phyloP scores from a whole-genome alignment of 1,140 invertebrate species.

The Dufourea novaeangliae region DNA sequence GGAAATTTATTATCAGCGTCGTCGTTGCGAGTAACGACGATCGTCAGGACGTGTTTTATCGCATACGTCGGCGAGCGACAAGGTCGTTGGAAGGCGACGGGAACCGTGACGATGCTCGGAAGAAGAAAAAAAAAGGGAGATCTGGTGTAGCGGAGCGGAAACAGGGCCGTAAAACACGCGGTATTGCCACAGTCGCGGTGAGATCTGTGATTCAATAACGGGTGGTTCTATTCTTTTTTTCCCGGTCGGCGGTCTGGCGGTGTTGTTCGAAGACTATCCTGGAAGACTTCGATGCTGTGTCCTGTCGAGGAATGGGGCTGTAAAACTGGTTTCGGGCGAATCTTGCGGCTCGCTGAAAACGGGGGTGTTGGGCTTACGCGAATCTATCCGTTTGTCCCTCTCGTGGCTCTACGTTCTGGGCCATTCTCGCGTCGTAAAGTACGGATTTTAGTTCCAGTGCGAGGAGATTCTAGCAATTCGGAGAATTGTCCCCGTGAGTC shows the following conservation, averaged over 20 bases:
- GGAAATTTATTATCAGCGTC: conserved; percentile 57
- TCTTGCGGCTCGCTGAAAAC: background rate
- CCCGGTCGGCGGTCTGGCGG: background rate
- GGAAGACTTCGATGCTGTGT: no score
- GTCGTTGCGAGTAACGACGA: conserved; percentile 35
- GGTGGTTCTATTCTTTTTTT: background rate
- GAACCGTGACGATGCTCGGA: conserved; percentile 13
- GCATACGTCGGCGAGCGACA: conserved; percentile 9
- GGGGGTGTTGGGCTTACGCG: background rate
- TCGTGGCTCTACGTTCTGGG: background rate
- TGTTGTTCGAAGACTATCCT: background rate
- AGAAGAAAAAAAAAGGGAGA: conserved; percentile 28
- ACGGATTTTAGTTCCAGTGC: background rate
- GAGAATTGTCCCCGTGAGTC: background rate
- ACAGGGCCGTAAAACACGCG: conserved; percentile 19
- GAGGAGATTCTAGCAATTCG: background rate
- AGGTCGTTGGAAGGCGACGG: conserved; percentile 12
- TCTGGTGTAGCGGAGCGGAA: conserved; percentile 24
- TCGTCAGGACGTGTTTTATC: conserved; percentile 56
- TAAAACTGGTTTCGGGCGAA: background rate
- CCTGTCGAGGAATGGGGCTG: no score
- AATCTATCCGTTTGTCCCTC: background rate
- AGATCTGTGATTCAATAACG: conserved; percentile 64
- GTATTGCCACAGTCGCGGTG: conserved; percentile 1
- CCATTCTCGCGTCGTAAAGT: background rate